Base-by-base conservation (phyloP, 2,888 invertebrate species). In the Ormyrus rosae region DNA sequence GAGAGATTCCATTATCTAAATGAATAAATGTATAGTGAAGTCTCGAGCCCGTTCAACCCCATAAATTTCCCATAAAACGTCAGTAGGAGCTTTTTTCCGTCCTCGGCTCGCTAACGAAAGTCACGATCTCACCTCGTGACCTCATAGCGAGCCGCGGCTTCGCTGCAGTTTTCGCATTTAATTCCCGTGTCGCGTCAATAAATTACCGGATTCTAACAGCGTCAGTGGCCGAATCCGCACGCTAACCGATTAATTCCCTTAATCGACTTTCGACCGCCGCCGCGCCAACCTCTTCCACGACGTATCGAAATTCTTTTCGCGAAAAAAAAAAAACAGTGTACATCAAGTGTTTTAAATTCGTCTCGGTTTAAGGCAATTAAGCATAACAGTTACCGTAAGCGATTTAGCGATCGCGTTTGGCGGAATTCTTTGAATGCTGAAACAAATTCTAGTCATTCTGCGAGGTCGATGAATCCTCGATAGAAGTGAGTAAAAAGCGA, bases 71-170 rank as follows among this genome's bases (percentile, higher is more conserved):
- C 60, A 75, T 61, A 58, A 73, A 73, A 19, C 73, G 56, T 65
- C 73, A 73, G 53, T 11, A 6, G 75, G 10, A 68, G 75, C 68
- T 51, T 68, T 68, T 75, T 19, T 60, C 34, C 8, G 19, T 63
- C 13, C n/a, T 48, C 7, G 48, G 53, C 60, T 64, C 69, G 13
- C 76, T 76, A 76, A 76, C 65, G 65, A 78, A 78, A 78, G 78
- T 78, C 78, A 78, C 78, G 78, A 78, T 65, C 46, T 71, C 65
- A 65, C 69, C 71, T 60, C 71, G 71, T 78, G 78, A 78, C 78
- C 76, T 60, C 78, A 19, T 45, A 1, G 50, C 5, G 34, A 34
- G 58, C 68, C 6, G 55, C 10, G 5, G 50, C 53, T 50, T 50
- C 19, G 50, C 45, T 13, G 69, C 63, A 63, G 69, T 69, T 63